Percentiles rank a stretch among this genome's conserved stretches.
Conservation (phyloP, 2,888 invertebrate genomes). For the Drosophila ezoana region DNA sequence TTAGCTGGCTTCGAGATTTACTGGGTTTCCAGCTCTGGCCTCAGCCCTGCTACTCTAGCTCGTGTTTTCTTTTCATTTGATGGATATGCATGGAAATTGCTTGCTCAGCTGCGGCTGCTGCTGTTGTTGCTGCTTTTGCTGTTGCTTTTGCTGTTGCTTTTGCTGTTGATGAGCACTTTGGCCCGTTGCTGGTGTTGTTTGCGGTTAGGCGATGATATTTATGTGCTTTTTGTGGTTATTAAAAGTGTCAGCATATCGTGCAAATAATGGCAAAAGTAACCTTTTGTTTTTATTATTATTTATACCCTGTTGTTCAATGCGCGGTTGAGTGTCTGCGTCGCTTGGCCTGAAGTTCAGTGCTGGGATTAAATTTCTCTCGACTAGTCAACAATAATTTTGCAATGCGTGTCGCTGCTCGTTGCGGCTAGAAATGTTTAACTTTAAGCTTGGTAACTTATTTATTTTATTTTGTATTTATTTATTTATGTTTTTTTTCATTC, state of each 20-base stretch:
- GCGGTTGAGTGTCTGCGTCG: not conserved
- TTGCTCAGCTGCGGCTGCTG: slow-evolving; percentile 41
- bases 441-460: not conserved
- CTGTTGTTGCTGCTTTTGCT: not conserved
- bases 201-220: slow-evolving; percentile 61
- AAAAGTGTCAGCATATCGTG: slow-evolving; percentile 71
- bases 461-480: not conserved
- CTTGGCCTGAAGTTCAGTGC: no score
- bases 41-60: slow-evolving; percentile 17
- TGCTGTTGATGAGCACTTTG: slow-evolving; percentile 10
- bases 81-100: slow-evolving; percentile 74
- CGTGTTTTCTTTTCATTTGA: slow-evolving; percentile 68
- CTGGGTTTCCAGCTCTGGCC: slow-evolving; percentile 28
- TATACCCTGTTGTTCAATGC: not conserved
- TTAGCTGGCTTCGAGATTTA: slow-evolving; percentile 68
- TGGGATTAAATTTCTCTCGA: not conserved
- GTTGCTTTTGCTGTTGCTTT: not conserved
- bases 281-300: not conserved
- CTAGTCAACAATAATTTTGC: not conserved
- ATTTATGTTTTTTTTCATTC: not conserved
- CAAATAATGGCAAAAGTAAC: slow-evolving; percentile 62
- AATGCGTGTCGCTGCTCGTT: not conserved
- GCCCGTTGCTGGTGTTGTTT: slow-evolving; percentile 36
- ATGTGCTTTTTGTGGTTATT: slow-evolving; percentile 71
- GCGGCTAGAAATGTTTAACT: not conserved